Percentiles rank a stretch among this genome's conserved stretches.
phyloP scores from a whole-genome alignment of 2,888 invertebrate genomes.

The Acholoe squamosa region DNA sequence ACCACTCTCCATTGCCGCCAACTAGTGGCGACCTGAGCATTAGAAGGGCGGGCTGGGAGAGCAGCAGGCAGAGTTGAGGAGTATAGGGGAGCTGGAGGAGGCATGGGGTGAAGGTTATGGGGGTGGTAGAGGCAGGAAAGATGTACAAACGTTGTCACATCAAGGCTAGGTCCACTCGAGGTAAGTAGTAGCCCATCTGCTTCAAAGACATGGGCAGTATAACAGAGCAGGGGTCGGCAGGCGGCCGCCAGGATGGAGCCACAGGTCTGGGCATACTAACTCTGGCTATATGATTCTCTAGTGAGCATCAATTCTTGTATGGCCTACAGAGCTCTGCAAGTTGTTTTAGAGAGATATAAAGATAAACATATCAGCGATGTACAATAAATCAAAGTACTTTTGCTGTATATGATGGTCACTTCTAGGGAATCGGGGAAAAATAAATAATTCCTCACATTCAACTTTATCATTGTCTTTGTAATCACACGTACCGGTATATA shows the following conservation, averaged over 20 bases:
- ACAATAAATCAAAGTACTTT: too few species aligned
- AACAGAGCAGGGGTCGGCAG: neutral
- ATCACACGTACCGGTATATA: too few species aligned
- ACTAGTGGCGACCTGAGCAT: neutral
- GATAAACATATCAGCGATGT: too few species aligned
- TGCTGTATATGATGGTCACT: too few species aligned
- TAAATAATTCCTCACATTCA: too few species aligned
- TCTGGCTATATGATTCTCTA: too few species aligned
- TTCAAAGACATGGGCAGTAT: neutral
- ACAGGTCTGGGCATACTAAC: neutral
- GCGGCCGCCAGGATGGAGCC: neutral
- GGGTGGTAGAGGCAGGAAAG: conserved; percentile 40
- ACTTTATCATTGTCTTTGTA: too few species aligned
- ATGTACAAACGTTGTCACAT: conserved; percentile 59
- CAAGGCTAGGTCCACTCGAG: conserved; percentile 22
- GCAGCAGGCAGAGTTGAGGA: neutral
- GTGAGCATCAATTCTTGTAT: too few species aligned
- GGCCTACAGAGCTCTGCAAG: too few species aligned
- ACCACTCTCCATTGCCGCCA: neutral
- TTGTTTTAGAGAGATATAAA: too few species aligned
- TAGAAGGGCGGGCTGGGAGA: neutral
- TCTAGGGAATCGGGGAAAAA: too few species aligned
- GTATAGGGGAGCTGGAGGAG: neutral
- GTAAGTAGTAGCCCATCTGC: neutral
- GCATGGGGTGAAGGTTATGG: neutral